These are phyloP conservation scores for Rhabditoides inermis DNA, from an alignment of 2,888 invertebrate species.

Conservation along the genomic window DNA sequence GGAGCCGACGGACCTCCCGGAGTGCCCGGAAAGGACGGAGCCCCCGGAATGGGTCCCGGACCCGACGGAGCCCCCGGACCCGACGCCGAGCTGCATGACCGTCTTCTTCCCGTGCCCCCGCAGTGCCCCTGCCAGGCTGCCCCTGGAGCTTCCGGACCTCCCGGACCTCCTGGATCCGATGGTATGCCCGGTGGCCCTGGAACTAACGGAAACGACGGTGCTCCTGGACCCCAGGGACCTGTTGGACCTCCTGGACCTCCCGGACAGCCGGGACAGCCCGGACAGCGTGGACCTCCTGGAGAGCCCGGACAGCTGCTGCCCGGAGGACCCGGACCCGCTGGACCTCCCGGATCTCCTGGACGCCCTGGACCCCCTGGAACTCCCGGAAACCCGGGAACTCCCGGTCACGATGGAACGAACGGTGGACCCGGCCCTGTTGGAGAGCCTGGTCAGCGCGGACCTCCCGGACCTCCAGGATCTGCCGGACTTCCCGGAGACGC, in stretches of 20 bases:
- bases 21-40: no score
- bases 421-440: constrained; percentile 45
- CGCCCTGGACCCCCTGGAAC: constrained; percentile 36
- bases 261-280: constrained; percentile 39
- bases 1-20: constrained; percentile 17
- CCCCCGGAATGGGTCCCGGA: no score
- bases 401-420: constrained; percentile 34
- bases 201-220: constrained; percentile 36
- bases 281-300: constrained; percentile 35
- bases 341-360: constrained; percentile 39
- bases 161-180: constrained; percentile 41
- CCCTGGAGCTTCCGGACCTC: constrained; percentile 67
- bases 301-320: constrained; percentile 33
- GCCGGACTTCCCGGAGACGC: constrained; percentile 32
- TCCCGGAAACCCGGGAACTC: no score
- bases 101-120: constrained; percentile 49
- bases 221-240: constrained; percentile 39
- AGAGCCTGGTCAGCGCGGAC: constrained; percentile 21
- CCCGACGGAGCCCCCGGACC: constrained; percentile 46
- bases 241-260: constrained; percentile 42
- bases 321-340: constrained; percentile 32
- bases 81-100: constrained; percentile 49
- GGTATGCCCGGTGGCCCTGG: constrained; percentile 45
- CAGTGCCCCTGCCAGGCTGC: constrained; percentile 47
- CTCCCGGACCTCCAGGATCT: constrained; percentile 44